Base-by-base conservation (phyloP, 2,797 vertebrate species). In the Pempheris klunzingeri region DNA sequence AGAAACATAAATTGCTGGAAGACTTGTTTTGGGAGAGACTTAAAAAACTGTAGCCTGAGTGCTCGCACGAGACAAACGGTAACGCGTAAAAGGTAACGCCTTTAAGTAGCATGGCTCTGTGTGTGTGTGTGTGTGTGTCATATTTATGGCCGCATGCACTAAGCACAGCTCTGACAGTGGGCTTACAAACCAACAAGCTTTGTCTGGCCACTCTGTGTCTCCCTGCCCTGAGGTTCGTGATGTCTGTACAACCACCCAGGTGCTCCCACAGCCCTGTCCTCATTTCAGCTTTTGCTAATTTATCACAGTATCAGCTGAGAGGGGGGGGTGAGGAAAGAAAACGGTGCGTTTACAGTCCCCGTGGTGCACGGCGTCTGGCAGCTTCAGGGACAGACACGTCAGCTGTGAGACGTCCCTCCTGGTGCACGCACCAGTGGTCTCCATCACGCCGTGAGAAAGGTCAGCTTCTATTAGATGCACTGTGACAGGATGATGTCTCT, bases 161-260 rank as follows among this genome's bases (percentile, higher is more conserved):
- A 30, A 68, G 59, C 69, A 20, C 70, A 64, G 68, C 54, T 71
- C 69, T 78, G 60, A 70, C 57, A 50, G 52, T 1, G 12, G 8
- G 2, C 30, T 63, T 13, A 55, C 5, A 49, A 74, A 63, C 63
- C 65, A 76, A 78, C 86, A 87, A 68, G 91, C 82, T 75, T 68
- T 7, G 50, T 84, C 87, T 83, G 89, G 87, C 71, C 30, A 44
- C 70, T 72, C 41, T 84, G 82, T 76, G 83, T 81, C 80, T 84
- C 67, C 64, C 74, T 88, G 79, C 85, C 88, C 10, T 1, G 8
- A 67, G 87, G 61, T 71, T 68, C 34, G 10, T 15, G 65, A 62
- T 63, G 78, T 60, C 71, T 85, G 65, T 41, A 80, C 32, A 59
- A 41, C 77, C 43, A 6, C 66, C 77, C 70, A 46, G 71, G 77